Base-by-base conservation (phyloP, 1,140 invertebrate genomes). In the Apis florea region DNA sequence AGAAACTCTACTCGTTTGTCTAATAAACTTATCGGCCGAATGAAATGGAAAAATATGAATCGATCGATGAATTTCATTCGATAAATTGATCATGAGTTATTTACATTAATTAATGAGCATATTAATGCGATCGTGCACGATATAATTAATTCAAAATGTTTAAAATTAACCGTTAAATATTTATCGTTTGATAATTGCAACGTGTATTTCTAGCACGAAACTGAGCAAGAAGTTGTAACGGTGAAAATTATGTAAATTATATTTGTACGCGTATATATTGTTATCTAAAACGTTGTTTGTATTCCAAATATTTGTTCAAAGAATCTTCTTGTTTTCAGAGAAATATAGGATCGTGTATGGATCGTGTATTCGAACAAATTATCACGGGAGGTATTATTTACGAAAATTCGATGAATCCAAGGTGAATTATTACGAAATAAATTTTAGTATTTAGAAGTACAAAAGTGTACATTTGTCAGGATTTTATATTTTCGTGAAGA, bases 291-390 rank as follows among this genome's bases (percentile, higher is more conserved):
- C 49, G 11, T 63, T 72, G 58, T 47, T 71, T 79, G 4, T 11
- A 12, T 9, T 19, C 21, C n/a, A 79, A 64, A 73, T 73, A 64
- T 79, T 79, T 64, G 69, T 73, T 21, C 2, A 11, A 15, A 40
- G 17, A 51, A 26, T 51, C 13, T 10, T n/a, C 21, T n/a, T 19
- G 12, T 51, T 74, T 15, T 11, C 11, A 31, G 17, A 2, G 13
- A 13, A 12, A 40, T 71, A 72, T 64, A 9, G 40, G 51, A 66
- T 80, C 66, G 31, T n/a, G 12, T 47, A 12, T 19, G 24, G 63
- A 71, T 61, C 15, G 2, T 15, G 17, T 12, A 24, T 10, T 40
- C n/a, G 53, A 49, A 58, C 40, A 24, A 61, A 74, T 13, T 19
- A 49, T 49, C 1, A 40, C 11, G 11, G 15, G 1, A 31, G 3